Evolutionary conservation across 2,113 vertebrate genomes (phyloP), one percentile per base, ranked within the genome.

Genomic region (Neotragus pygmaeus): DNA sequence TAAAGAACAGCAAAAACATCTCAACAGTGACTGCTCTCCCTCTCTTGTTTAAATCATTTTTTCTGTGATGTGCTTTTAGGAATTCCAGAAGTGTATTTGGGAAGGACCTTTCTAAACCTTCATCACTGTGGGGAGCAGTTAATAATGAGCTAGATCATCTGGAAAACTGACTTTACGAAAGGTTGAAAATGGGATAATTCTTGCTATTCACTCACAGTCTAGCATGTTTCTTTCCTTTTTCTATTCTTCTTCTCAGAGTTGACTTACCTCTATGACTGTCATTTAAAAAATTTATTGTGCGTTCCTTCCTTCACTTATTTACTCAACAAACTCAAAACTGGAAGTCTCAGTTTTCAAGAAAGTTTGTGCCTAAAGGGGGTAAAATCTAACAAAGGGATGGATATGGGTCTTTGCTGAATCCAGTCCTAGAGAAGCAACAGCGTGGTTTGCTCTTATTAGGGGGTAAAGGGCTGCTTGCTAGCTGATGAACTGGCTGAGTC

Each of bases 111-210:
- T 75, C 39, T 33, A 47, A 25, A 16, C 33, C 25, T 87, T 75
- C 36, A 15, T 70, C 19, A 64, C 10, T 53, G 16, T 21, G 53
- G 39, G 62, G n/a, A 87, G 25, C 10, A 39, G 58, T 30, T 91
- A 47, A 53, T 81, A 47, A 55, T 80, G 81, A 82, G 5, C 21
- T 82, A 47, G 36, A 17, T 91, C 33, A 49, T 23, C 64, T 87
- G 70, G 88, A 83, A 94, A 94, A 80, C 11, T 91, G 64, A 78
- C 47, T 70, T 96, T 36, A 89, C 81, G n/a, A 91, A 16, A 78
- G 39, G 13, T 51, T 88, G 45, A 73, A 55, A 94, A 58, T 16
- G 73, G 60, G 62, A 36, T 70, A 23, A 58, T 64, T 58, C 60
- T 51, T 19, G 11, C n/a, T 25, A 6, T 70, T 81, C 57, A 60